Evolutionary conservation across 2,797 vertebrate species (phyloP), one percentile per base, ranked within the genome.

Genomic region (Sebastolobus altivelis): DNA sequence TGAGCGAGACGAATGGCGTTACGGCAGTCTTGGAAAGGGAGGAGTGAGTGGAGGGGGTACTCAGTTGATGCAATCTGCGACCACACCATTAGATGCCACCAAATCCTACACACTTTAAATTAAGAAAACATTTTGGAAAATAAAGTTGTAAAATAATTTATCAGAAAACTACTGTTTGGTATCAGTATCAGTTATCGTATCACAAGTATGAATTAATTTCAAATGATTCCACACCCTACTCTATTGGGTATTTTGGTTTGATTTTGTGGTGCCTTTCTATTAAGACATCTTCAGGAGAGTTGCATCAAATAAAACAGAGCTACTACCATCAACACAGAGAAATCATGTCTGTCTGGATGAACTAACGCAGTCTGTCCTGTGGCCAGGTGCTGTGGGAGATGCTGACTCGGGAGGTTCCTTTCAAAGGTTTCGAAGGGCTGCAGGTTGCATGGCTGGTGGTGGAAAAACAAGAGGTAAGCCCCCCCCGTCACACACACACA

Each of bases 361-460:
- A 72, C 35, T 37, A 29, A 62, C 73, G 0, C 38, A 0, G 4
- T 87, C 40, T 90, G 69, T 33, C 65, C 49, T 88, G 49, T 76
- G 65, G 1, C 18, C 95, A 99, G 98, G 98, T 99, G 95, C 96
- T 99, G 87, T 99, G 98, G 98, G 98, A 99, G 96, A 99, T 99
- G 98, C 96, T 99, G 96, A 99, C 98, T 95, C 97, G 97, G 92
- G 98, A 99, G 92, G 97, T 99, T 94, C 98, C 98, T 85, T 99
- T 99, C 96, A 99, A 99, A 97, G 98, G 98, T 89, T 97, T 99
- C 66, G 98, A 99, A 95, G 98, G 98, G 94, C 96, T 99, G 95
- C 98, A 99, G 96, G 98, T 99, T 94, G 98, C 98, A 87, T 99
- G 98, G 98, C 96, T 99, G 94, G 98, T 99, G 94, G 98, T 99